Conservation (phyloP, 2,888 invertebrate species). For the Salpingus planirostris region DNA sequence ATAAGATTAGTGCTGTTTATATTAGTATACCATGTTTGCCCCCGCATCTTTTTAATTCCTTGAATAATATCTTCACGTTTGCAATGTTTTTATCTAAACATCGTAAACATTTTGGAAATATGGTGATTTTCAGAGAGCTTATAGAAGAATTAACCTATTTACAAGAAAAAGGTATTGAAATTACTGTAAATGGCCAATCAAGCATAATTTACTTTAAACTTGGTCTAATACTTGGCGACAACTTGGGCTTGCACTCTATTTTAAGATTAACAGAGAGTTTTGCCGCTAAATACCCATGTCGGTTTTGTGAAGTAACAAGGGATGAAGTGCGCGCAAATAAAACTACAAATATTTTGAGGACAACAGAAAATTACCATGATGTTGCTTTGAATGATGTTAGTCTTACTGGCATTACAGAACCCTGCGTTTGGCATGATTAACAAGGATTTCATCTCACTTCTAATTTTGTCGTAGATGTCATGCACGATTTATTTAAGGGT, state of each 20-base stretch:
- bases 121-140: not conserved
- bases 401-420: not conserved
- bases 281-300: not conserved
- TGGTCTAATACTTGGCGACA: not conserved
- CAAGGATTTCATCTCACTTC: not conserved
- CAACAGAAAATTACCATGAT: not conserved
- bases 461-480: not conserved
- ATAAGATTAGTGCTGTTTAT: not conserved
- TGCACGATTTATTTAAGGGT: not conserved
- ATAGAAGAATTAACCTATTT: not conserved
- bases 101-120: not conserved
- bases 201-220: not conserved
- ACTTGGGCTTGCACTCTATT: not conserved
- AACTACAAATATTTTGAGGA: no score
- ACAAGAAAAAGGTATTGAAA: not conserved
- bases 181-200: not conserved
- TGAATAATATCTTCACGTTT: not conserved
- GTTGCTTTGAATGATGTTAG: not conserved
- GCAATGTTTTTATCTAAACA: not conserved
- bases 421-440: not conserved
- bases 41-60: not conserved
- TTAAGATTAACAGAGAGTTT: not conserved
- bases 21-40: not conserved
- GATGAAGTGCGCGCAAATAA: no score
- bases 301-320: not conserved